Conservation (phyloP, 2,888 invertebrate species). For the Carcina quercana region DNA sequence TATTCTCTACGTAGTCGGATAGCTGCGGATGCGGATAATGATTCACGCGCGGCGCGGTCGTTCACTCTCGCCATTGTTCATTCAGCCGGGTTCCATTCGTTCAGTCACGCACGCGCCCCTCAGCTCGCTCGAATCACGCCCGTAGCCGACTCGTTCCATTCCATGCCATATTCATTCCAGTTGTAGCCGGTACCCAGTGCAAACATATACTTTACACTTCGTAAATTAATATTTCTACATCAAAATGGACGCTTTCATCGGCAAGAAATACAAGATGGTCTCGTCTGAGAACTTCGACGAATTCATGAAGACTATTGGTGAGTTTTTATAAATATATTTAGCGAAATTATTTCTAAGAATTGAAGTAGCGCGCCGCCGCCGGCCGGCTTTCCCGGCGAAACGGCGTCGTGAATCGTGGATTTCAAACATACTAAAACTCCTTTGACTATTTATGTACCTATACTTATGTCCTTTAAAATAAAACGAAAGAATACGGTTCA, state of each 20-base stretch:
- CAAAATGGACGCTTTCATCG: constrained; percentile 68
- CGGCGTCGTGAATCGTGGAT: too few species aligned
- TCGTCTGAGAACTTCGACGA: constrained; percentile 91
- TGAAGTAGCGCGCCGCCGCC: constrained; percentile 24
- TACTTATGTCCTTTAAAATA: too few species aligned
- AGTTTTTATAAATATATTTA: constrained; percentile 45
- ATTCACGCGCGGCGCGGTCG: background rate
- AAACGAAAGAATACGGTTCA: too few species aligned
- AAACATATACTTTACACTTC: constrained; percentile 22
- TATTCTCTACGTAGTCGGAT: too few species aligned
- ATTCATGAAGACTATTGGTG: constrained; percentile 90
- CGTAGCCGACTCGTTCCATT: constrained; percentile 17
- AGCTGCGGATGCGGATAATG: background rate
- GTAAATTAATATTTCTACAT: constrained; percentile 17
- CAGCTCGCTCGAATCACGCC: background rate
- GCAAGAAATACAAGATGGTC: constrained; percentile 87
- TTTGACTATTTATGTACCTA: too few species aligned
- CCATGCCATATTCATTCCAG: constrained; percentile 45
- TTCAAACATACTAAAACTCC: too few species aligned
- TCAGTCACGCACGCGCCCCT: constrained; percentile 7
- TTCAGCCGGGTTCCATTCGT: constrained; percentile 4
- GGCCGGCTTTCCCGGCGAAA: too few species aligned
- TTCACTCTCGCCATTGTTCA: background rate
- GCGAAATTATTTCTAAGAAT: constrained; percentile 17
- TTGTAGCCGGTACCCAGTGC: constrained; percentile 36